Conservation (phyloP, 2,113 vertebrate species). For the Recurvirostra avosetta region DNA sequence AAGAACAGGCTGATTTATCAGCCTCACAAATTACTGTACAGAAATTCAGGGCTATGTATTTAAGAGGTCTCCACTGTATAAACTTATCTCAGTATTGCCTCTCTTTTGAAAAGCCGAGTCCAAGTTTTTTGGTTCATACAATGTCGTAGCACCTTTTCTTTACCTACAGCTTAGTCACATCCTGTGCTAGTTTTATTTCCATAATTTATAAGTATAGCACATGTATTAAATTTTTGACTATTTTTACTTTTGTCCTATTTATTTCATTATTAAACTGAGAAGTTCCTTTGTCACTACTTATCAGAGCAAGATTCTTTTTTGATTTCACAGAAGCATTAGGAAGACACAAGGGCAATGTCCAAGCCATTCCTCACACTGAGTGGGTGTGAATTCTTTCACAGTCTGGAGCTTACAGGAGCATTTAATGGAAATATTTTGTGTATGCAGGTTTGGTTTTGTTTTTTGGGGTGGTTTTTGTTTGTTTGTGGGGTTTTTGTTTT, state of each 20-base stretch:
- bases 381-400: not conserved
- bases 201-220: conserved; percentile 65
- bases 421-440: not conserved
- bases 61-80: conserved; percentile 66
- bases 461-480: not conserved
- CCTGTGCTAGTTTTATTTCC: conserved; percentile 49
- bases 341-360: not conserved
- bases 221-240: conserved; percentile 64
- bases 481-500: not conserved
- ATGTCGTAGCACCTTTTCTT: conserved; percentile 55
- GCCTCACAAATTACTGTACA: not conserved
- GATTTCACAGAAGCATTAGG: not conserved
- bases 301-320: conserved; percentile 15
- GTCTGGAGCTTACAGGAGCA: not conserved
- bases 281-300: conserved; percentile 39
- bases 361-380: not conserved
- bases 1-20: conserved; percentile 18
- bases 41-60: conserved; percentile 41
- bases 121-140: not conserved
- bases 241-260: conserved; percentile 71
- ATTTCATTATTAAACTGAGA: conserved; percentile 64
- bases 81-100: conserved; percentile 46
- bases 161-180: conserved; percentile 36
- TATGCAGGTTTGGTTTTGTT: not conserved
- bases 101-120: conserved; percentile 32